Percentiles rank a stretch among this genome's conserved stretches.
phyloP scores from a whole-genome alignment of 2,797 vertebrate species.

The Tokudaia muenninki region DNA sequence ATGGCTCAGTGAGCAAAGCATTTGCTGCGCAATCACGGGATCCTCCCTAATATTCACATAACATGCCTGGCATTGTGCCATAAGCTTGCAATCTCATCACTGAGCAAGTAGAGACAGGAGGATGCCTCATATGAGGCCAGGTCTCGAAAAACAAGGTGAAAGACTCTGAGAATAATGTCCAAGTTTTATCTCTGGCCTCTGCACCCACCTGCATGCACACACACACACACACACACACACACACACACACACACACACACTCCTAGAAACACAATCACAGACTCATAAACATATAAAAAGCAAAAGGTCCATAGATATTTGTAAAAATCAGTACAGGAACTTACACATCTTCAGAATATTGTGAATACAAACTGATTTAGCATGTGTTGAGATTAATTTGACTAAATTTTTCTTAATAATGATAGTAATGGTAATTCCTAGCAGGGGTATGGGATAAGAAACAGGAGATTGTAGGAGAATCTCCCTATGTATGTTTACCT shows the following conservation, averaged over 20 bases:
- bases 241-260: not conserved
- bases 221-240: not conserved
- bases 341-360: not conserved
- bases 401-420: slow-evolving; percentile 36
- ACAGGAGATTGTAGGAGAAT: not conserved
- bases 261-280: not conserved
- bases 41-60: not conserved
- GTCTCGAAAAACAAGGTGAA: not conserved
- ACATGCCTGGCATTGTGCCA: not conserved
- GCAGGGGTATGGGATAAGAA: not conserved
- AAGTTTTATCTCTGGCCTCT: not conserved
- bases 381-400: slow-evolving; percentile 7
- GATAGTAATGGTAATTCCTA: not conserved
- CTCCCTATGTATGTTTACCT: not conserved
- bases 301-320: not conserved
- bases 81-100: not conserved
- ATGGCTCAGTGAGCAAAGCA: not conserved
- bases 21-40: not conserved
- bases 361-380: not conserved
- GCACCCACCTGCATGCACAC: not conserved
- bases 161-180: not conserved
- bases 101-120: not conserved
- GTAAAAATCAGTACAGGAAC: not conserved
- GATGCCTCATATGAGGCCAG: not conserved
- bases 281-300: not conserved